These are phyloP conservation scores for Drosophila littoralis DNA, from an alignment of 1,140 invertebrate genomes.

Conservation along the genomic window DNA sequence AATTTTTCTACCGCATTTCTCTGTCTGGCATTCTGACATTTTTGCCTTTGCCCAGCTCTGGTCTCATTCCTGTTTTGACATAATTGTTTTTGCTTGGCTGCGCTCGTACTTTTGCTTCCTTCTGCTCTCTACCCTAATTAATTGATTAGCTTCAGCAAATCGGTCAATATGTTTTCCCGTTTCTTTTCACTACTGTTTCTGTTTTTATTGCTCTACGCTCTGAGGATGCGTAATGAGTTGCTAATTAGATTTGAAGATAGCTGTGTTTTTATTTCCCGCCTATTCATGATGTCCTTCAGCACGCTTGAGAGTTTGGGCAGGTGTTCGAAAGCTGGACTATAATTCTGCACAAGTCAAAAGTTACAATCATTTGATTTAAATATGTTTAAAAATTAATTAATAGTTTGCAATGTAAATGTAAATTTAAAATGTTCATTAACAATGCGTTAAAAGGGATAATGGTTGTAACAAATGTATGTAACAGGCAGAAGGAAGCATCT, in stretches of 20 bases:
- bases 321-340: constrained; percentile 8
- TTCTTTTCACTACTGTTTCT: constrained; percentile 17
- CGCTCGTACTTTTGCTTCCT: constrained; percentile 11
- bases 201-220: constrained; percentile 50
- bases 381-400: no score
- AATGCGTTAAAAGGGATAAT: no score
- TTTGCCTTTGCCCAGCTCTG: constrained; percentile 46
- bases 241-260: constrained; percentile 80
- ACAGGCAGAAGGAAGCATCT: no score
- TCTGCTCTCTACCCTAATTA: constrained; percentile 62
- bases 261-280: constrained; percentile 41
- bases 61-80: constrained; percentile 66
- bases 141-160: constrained; percentile 83
- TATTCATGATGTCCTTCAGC: constrained; percentile 11
- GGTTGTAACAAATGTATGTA: no score
- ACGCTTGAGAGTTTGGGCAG: constrained; percentile 43
- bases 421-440: not conserved
- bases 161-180: constrained; percentile 75
- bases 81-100: constrained; percentile 72
- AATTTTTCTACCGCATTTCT: constrained; percentile 77
- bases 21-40: constrained; percentile 79
- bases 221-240: constrained; percentile 73
- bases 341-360: constrained; percentile 17
- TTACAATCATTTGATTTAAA: not conserved
- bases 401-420: not conserved